Percentiles rank a stretch among this genome's conserved stretches.
phyloP scores from a whole-genome alignment of 1,140 invertebrate species.

The Mesaphorura yosii region DNA sequence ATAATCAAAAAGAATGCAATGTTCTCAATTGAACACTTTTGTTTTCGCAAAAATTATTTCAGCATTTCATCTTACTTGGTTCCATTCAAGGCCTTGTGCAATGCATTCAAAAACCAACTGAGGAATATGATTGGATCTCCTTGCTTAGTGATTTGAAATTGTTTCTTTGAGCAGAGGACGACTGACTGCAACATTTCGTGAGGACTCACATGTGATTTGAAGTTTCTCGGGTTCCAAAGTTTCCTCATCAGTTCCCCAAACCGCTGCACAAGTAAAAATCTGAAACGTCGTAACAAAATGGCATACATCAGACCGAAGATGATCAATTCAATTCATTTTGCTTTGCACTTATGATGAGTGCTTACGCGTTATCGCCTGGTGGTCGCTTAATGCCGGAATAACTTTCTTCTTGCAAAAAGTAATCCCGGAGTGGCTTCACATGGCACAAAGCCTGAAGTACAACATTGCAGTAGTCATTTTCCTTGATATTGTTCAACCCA shows the following conservation, averaged over 20 bases:
- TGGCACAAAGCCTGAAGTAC: constrained; percentile 91
- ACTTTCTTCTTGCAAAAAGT: constrained; percentile 86
- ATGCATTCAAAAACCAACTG: constrained; percentile 89
- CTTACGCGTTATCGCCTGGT: constrained; percentile 68
- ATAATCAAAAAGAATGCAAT: constrained; percentile 34
- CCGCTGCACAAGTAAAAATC: constrained; percentile 79
- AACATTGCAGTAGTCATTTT: constrained; percentile 99
- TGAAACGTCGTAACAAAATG: no score
- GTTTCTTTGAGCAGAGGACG: constrained; percentile 93
- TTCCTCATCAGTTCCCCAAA: constrained; percentile 97
- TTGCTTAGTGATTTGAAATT: constrained; percentile 97
- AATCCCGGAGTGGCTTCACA: constrained; percentile 85
- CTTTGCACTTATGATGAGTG: no score
- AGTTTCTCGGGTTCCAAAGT: constrained; percentile 97
- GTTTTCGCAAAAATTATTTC: background rate
- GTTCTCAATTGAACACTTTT: no score
- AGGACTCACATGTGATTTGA: constrained; percentile 98
- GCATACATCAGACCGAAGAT: no score
- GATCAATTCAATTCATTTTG: no score
- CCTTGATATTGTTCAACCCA: constrained; percentile 98
- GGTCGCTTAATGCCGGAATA: constrained; percentile 79
- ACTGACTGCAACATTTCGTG: constrained; percentile 99
- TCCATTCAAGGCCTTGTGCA: constrained; percentile 81
- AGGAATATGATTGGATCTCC: constrained; percentile 95
- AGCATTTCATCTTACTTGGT: constrained; percentile 42